Conservation (phyloP, 2,888 invertebrate species). For the Zeuzera pyrina region DNA sequence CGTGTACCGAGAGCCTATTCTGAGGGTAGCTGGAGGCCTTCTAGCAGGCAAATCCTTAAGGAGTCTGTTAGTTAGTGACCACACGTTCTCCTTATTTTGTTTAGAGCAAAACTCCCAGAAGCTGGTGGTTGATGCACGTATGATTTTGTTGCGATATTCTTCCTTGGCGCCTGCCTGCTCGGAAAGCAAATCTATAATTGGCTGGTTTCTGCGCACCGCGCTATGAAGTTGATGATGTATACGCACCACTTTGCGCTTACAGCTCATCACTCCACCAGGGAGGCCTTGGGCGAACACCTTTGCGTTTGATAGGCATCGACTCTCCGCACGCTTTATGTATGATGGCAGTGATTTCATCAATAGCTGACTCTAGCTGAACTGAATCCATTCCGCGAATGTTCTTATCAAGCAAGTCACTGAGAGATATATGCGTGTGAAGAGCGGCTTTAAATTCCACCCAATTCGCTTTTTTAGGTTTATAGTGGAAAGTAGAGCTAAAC, state of each 20-base stretch:
- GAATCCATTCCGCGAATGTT: not conserved
- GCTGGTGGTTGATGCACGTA: conserved; percentile 5
- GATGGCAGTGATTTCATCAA: not conserved
- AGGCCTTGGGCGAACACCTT: not conserved
- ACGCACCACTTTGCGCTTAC: not conserved
- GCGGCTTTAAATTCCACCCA: too few species aligned
- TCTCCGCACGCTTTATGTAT: not conserved
- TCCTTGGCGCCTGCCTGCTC: too few species aligned
- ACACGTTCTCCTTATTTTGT: conserved; percentile 17
- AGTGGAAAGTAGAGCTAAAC: too few species aligned
- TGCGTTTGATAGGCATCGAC: not conserved
- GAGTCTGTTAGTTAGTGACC: conserved; percentile 16
- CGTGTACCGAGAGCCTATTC: conserved; percentile 6
- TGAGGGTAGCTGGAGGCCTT: conserved; percentile 14
- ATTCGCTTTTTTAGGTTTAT: too few species aligned
- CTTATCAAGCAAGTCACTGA: not conserved
- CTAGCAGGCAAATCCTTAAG: conserved; percentile 8
- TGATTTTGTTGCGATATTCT: conserved; percentile 6
- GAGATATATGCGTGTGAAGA: not conserved
- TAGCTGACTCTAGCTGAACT: not conserved
- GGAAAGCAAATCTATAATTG: not conserved
- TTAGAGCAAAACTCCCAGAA: conserved; percentile 17
- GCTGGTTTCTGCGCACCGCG: not conserved
- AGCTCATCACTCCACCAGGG: conserved; percentile 1
- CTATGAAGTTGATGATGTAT: not conserved